phyloP scores from a whole-genome alignment of 2,888 invertebrate species.

The Isoperla grammatica region DNA sequence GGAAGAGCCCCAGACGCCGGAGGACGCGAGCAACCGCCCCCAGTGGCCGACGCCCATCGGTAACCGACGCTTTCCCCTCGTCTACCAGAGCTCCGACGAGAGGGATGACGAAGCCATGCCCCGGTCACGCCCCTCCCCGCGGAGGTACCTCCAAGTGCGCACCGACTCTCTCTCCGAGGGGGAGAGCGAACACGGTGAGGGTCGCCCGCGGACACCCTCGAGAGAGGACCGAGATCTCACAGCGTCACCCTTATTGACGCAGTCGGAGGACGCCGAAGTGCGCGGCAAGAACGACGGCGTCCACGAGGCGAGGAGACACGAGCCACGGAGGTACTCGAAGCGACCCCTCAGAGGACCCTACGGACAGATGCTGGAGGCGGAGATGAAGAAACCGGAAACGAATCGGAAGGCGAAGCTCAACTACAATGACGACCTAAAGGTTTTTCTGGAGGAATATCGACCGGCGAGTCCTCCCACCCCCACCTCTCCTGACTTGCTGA shows the following conservation, averaged over 20 bases:
- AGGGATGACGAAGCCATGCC: constrained; percentile 50
- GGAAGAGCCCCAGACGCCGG: constrained; percentile 44
- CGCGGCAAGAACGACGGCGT: constrained; percentile 34
- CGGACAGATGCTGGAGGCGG: constrained; percentile 74
- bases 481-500: constrained; percentile 30
- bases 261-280: constrained; percentile 58
- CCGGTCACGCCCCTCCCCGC: constrained; percentile 25
- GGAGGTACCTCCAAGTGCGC: constrained; percentile 39
- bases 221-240: constrained; percentile 44
- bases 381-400: constrained; percentile 62
- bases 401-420: constrained; percentile 45
- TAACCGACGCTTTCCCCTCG: constrained; percentile 46
- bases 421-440: constrained; percentile 52
- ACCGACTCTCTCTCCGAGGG: constrained; percentile 69
- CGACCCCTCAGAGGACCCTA: constrained; percentile 69
- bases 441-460: constrained; percentile 47
- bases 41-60: constrained; percentile 49
- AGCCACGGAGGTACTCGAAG: constrained; percentile 64
- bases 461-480: constrained; percentile 34
- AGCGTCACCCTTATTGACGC: constrained; percentile 55
- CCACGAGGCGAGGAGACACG: constrained; percentile 44
- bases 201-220: constrained; percentile 39
- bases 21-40: constrained; percentile 41
- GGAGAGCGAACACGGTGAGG: constrained; percentile 52
- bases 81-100: constrained; percentile 69